phyloP scores from a whole-genome alignment of 2,113 vertebrate genomes.

The Eretmochelys imbricata region DNA sequence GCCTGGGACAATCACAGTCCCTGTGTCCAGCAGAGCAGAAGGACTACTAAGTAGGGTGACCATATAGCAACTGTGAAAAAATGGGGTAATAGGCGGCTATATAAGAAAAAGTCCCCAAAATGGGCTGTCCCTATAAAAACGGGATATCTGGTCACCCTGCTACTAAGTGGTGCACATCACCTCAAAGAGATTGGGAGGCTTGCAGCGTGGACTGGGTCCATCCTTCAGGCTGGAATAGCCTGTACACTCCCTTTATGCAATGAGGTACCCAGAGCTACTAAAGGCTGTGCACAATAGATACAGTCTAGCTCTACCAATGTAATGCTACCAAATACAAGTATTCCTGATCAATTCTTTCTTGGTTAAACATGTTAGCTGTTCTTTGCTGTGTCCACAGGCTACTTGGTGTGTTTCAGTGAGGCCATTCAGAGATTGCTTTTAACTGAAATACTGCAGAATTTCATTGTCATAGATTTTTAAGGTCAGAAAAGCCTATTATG shows the following conservation, averaged over 20 bases:
- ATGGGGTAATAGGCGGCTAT: no score
- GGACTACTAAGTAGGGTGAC: not conserved
- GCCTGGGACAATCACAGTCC: not conserved
- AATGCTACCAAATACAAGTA: not conserved
- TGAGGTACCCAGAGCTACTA: not conserved
- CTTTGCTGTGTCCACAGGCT: not conserved
- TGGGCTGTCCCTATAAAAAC: no score
- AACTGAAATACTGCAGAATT: not conserved
- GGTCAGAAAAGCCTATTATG: not conserved
- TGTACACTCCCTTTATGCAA: not conserved
- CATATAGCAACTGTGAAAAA: no score
- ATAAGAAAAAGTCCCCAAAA: no score
- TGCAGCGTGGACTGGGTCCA: not conserved
- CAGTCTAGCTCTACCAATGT: not conserved
- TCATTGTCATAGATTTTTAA: not conserved
- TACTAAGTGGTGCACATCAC: not conserved
- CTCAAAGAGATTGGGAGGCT: not conserved
- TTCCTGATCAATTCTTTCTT: not conserved
- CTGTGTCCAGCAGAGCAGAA: not conserved
- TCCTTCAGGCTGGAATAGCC: not conserved
- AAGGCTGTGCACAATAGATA: not conserved
- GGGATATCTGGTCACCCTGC: no score
- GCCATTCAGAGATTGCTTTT: not conserved
- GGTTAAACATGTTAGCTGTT: not conserved
- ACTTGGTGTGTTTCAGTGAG: not conserved